These are phyloP conservation scores for Calyptomena viridis DNA, from an alignment of 2,113 vertebrate species.

Conservation along the genomic window DNA sequence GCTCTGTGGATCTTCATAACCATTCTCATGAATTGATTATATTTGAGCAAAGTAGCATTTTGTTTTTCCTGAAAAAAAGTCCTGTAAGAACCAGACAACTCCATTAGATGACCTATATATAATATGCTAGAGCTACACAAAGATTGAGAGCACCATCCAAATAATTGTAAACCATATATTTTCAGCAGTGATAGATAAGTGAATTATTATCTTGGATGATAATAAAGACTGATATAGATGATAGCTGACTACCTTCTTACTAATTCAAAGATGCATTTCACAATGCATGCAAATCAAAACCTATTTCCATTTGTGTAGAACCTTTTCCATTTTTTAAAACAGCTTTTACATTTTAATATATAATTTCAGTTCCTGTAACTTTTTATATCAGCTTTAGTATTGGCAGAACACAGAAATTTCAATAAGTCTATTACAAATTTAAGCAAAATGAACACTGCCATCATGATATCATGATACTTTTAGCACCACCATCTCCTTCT, in stretches of 20 bases:
- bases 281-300: not conserved
- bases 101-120: not conserved
- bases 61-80: not conserved
- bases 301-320: not conserved
- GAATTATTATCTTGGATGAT: not conserved
- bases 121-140: not conserved
- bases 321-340: not conserved
- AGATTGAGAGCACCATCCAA: not conserved
- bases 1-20: not conserved
- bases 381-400: not conserved
- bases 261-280: not conserved
- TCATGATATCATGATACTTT: not conserved
- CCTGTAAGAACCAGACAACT: not conserved
- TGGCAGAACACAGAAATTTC: not conserved
- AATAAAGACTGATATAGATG: not conserved
- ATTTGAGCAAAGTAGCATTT: not conserved
- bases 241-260: not conserved
- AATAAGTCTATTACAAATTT: not conserved
- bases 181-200: not conserved
- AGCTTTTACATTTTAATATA: not conserved
- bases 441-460: not conserved
- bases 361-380: not conserved
- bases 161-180: not conserved
- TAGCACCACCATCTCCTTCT: not conserved
- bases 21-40: not conserved